Percentiles rank a stretch among this genome's conserved stretches.
Evolutionary conservation across 2,888 invertebrate genomes (phyloP).

Genomic region (Ecdyonurus torrentis): DNA sequence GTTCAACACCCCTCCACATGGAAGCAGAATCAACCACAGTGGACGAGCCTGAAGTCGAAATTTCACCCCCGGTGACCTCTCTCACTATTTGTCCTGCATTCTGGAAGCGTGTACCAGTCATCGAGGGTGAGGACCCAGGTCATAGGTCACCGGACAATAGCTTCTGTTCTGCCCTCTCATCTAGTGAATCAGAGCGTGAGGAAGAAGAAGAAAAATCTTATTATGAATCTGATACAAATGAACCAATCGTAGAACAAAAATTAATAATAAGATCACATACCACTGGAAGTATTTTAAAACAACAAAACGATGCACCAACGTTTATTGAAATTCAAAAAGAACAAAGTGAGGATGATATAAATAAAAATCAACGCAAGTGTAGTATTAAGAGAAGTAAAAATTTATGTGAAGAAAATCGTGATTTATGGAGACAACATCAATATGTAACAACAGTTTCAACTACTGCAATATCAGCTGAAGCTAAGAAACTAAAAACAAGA

Average conservation of each 20-base stretch:
- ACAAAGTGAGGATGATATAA: background rate
- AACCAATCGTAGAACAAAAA: background rate
- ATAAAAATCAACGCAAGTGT: background rate
- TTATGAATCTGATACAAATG: background rate
- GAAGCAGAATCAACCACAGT: background rate
- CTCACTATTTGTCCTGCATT: constrained; percentile 12
- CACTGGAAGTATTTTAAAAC: background rate
- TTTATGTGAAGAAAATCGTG: background rate
- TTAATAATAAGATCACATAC: background rate
- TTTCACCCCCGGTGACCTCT: constrained; percentile 10
- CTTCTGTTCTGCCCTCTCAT: background rate
- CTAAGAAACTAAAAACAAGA: background rate
- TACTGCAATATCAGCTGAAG: background rate
- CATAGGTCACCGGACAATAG: background rate
- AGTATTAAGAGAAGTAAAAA: background rate
- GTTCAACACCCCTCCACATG: background rate
- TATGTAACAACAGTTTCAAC: background rate
- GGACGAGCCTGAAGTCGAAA: constrained; percentile 1
- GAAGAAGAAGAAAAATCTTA: background rate
- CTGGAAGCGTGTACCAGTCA: constrained; percentile 8
- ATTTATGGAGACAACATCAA: background rate
- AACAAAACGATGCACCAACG: background rate
- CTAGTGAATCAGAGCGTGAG: background rate
- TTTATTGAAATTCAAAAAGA: background rate
- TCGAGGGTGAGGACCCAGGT: background rate